Evolutionary conservation across 2,888 invertebrate species (phyloP).

Genomic region (Torymus aiolomorphi): DNA sequence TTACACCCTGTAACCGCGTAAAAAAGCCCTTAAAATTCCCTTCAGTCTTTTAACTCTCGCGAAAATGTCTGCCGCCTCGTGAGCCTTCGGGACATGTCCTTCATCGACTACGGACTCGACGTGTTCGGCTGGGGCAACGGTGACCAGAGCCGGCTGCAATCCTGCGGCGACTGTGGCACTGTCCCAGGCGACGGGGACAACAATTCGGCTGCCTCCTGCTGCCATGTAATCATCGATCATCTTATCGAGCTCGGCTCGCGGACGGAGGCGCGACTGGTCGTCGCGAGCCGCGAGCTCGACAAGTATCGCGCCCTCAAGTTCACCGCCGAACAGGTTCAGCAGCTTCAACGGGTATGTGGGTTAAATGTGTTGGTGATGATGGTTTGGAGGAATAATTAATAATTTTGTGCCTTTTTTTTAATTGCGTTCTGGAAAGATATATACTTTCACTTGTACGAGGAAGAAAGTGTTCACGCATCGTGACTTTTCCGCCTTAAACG

Average conservation of each 20-base stretch:
- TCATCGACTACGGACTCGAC: slow-evolving; percentile 49
- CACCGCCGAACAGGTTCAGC: slow-evolving; percentile 64
- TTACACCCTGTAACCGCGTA: not conserved
- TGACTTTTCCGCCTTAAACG: too few species aligned
- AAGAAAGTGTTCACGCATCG: too few species aligned
- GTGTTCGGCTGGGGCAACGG: slow-evolving; percentile 33
- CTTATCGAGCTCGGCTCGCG: slow-evolving; percentile 65
- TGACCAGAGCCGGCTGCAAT: not conserved
- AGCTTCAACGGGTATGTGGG: slow-evolving; percentile 55
- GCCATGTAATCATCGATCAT: slow-evolving; percentile 65
- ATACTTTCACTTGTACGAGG: too few species aligned
- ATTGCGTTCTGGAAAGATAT: too few species aligned
- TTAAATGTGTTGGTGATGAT: too few species aligned
- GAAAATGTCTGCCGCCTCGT: not conserved
- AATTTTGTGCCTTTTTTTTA: too few species aligned
- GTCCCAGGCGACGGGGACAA: not conserved
- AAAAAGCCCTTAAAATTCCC: not conserved
- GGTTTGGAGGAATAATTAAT: too few species aligned
- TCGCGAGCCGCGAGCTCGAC: slow-evolving; percentile 62
- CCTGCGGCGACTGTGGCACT: slow-evolving; percentile 22
- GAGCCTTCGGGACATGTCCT: slow-evolving; percentile 43
- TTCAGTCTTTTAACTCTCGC: not conserved
- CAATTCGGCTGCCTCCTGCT: slow-evolving; percentile 9
- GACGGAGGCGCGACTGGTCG: slow-evolving; percentile 64
- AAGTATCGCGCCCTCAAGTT: slow-evolving; percentile 67